Evolutionary conservation across 35 echinoderm and acorn worm genomes (phyloP), one percentile per base, ranked within the genome.

Genomic region (Eucidaris tribuloides): DNA sequence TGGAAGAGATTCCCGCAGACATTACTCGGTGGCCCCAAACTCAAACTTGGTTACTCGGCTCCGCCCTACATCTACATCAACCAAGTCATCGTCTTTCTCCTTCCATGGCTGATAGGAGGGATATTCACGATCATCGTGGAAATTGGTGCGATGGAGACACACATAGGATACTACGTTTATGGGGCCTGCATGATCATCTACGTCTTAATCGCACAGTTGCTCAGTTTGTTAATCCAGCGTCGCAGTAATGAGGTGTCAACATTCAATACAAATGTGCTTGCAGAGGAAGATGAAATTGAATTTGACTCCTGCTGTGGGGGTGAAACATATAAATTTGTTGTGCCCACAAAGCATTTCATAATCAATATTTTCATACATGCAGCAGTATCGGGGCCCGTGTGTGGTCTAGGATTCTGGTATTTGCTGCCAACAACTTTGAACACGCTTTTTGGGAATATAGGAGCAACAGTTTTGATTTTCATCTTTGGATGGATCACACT

Each of bases 211-310:
- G 86, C 80, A 3, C 93, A 96, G 48, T 39, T 81, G 38, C 66
- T 71, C 3, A 96, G 88, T 44, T 25, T 91, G 2, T 28, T 87
- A 5, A 42, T 87, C 7, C 93, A 96, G 46, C 81, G 71, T 40
- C 66, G 83, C 39, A 60, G 68, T 18, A 34, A 68, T 3, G 36
- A 76, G 11, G 50, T 80, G 15, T 83, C 76, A 9, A 44, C 62
- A 15, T 81, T 48, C 80, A 62, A 60, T 68, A 71, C 57, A 45
- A 91, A 96, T 28, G 77, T 98, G 9, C 86, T 98, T 22, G 64
- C 95, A 18, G 95, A 99, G 49, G 96, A 99, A 45, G 96, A 93
- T 30, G 96, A 99, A 62, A 83, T 99, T 1, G 91, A 99, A 2
- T 99, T 99, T 99, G 91, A 99, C 15, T 86, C 86, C 0, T 89